Evolutionary conservation across 2,113 vertebrate genomes (phyloP), one percentile per base, ranked within the genome.

Genomic region (Malurus elegans): DNA sequence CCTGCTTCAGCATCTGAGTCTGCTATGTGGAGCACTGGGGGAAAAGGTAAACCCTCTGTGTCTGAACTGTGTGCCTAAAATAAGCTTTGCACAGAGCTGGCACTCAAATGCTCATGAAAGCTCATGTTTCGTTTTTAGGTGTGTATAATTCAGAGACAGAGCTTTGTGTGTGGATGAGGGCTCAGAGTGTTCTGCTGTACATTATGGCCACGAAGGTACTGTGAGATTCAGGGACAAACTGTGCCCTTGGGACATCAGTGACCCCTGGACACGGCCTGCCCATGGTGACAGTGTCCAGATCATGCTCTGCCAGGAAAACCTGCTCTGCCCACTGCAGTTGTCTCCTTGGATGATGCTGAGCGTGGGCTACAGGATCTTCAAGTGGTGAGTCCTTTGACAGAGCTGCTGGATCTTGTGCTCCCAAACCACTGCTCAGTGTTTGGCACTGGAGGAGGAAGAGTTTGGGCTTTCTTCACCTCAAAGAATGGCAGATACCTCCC

Each of bases 11-110:
- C 54, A 18, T 62, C 60, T 17, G 25, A 38, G 34, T 36, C 71
- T 74, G 36, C 12, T 19, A 3, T 12, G 14, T 36, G 21, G 17
- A 36, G 31, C 45, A 25, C 4, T 44, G 50, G 29, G 28, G 2
- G 1, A 11, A 31, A 23, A 23, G 8, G 8, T 19, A 48, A 28
- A 34, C 7, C 18, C 1, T 2, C 0, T 10, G 15, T 66, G 38
- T 32, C 73, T 54, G 29, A 71, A 21, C 21, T 74, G 19, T 80
- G 53, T 18, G 36, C 25, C 26, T 85, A 44, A 17, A 44, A 82
- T n/a, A 21, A 72, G 6, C 21, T 61, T 76, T 36, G 12, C 24
- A 6, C 44, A 20, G 34, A 29, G 38, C 31, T 70, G 72, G 40
- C 10, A n/a, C 14, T 42, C 24, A 21, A 18, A 11, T 14, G 28